Evolutionary conservation across 2,113 vertebrate species (phyloP), one percentile per base, ranked within the genome.

Genomic region (Meles meles): DNA sequence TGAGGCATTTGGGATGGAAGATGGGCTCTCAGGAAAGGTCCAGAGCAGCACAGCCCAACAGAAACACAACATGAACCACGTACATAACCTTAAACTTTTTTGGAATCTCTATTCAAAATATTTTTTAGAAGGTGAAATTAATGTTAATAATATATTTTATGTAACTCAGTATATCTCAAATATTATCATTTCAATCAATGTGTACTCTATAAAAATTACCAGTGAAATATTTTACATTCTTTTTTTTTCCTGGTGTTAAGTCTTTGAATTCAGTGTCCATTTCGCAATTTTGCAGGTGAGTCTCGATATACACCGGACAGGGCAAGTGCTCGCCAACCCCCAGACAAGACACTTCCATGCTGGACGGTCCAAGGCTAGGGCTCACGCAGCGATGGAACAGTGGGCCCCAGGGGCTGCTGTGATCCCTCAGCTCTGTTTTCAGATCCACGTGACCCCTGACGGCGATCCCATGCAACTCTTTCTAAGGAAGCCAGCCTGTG

Each of bases 321-420:
- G 1, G 25, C n/a, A 27, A 3, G 67, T 7, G 1, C 25, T 72
- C 4, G 1, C 0, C 0, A 4, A 2, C 23, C 25, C 8, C 1
- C 0, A 2, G 11, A 23, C 23, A 3, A 3, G 57, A 0, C 25
- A 10, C 23, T 44, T 69, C 52, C 8, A 3, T 7, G 37, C 20
- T 5, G 29, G 44, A 2, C 0, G 7, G 34, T 4, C 2, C 0
- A 2, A 61, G 39, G 6, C 1, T 1, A 47, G 34, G 3, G 3
- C 52, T 29, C 27, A 1, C 34, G 55, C 55, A 1, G 15, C 76
- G 7, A 7, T 2, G 5, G 27, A 77, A 65, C 52, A 2, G 6
- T 25, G 61, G 57, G 8, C 1, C 0, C 15, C 12, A 9, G 23
- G 79, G 44, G 3, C 23, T 27, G 6, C 25, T 20, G 2, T 13